Evolutionary conservation across 2,113 vertebrate genomes (phyloP), one percentile per base, ranked within the genome.

Genomic region (Silurus meridionalis): DNA sequence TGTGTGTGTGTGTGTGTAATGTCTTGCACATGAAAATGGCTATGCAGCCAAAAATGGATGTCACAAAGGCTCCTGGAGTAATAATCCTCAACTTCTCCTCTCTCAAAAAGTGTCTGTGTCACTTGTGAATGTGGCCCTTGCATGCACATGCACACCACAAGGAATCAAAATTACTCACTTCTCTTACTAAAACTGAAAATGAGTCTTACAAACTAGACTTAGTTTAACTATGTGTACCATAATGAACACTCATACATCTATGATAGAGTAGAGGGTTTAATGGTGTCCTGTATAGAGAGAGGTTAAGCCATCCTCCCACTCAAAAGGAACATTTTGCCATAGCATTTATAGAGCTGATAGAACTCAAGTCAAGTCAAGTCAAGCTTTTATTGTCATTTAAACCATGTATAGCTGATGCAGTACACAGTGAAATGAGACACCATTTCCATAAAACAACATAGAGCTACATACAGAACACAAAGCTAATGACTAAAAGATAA

Each of bases 51-150:
- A 78, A 23, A 66, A 87, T 23, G 69, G 75, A 64, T 89, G 84
- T 86, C 84, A 86, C 55, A 77, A 78, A 19, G 21, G 78, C 77
- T 89, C 82, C 48, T 64, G 75, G 37, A 88, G 61, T 82, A 78
- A 88, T 80, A 63, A 25, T 85, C 64, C n/a, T 67, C 69, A 84
- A 83, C 63, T 58, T 80, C n/a, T 74, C 72, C 17, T 75, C 78
- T 78, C n/a, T 37, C 48, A 9, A 53, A 63, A 74, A 64, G 60
- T 80, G 88, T 67, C 60, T 80, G 86, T 69, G 8, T 81, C 86
- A 80, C 15, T 66, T 21, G 67, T 64, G 75, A 71, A 80, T 67
- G 53, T 61, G 48, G 55, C 82, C n/a, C 57, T 75, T 37, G 46
- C 57, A 75, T 52, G 37, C 21, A 60, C 50, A 74, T 69, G 50